phyloP scores from a whole-genome alignment of 1,140 invertebrate genomes.

The Lasioglossum albipes region DNA sequence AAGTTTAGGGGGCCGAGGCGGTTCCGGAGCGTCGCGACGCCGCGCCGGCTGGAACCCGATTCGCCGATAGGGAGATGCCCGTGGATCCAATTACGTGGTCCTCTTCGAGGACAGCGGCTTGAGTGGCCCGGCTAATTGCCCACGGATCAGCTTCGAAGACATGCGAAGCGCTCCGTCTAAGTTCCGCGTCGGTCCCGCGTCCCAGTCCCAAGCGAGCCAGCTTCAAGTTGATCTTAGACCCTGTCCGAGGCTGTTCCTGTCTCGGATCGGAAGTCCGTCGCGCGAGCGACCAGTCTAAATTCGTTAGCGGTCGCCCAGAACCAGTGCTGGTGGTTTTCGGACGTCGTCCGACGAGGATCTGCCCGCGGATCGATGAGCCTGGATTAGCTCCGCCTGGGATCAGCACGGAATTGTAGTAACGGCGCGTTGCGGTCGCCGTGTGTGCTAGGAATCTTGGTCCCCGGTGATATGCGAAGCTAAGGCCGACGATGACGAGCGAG shows the following conservation, averaged over 20 bases:
- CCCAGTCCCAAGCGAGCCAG: neutral
- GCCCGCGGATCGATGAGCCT: constrained; percentile 2
- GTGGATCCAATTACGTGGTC: constrained; percentile 12
- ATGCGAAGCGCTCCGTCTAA: neutral
- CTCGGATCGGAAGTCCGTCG: neutral
- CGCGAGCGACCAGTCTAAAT: neutral
- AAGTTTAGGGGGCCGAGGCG: too few relatives aligned
- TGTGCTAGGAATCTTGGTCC: neutral
- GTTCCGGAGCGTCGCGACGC: too few relatives aligned
- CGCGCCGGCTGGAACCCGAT: neutral
- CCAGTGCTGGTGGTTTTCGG: neutral
- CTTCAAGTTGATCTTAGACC: neutral
- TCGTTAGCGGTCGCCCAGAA: too few relatives aligned
- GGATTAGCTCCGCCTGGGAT: neutral
- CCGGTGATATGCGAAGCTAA: neutral
- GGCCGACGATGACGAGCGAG: constrained; percentile 33
- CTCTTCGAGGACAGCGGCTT: constrained; percentile 1
- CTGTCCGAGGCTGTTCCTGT: neutral
- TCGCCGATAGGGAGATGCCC: constrained; percentile 8
- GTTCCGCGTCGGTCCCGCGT: neutral
- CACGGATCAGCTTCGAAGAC: constrained; percentile 7
- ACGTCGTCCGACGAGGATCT: neutral
- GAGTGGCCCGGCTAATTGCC: neutral
- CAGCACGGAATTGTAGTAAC: neutral
- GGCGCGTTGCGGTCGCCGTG: neutral